These are phyloP conservation scores for Proterorhinus semilunaris DNA, from an alignment of 2,113 vertebrate species.

Conservation along the genomic window DNA sequence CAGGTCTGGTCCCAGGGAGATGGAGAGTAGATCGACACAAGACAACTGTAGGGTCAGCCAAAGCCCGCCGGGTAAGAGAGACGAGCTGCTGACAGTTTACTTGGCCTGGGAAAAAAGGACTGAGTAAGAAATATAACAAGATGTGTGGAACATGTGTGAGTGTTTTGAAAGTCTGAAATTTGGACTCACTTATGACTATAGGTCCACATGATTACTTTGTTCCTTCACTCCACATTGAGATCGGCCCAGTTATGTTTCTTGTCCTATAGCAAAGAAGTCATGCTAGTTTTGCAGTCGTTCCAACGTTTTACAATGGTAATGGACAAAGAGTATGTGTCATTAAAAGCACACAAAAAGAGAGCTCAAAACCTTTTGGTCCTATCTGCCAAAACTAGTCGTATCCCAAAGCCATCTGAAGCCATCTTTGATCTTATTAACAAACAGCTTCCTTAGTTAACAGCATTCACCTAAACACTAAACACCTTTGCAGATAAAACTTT, in stretches of 20 bases:
- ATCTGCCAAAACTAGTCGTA: not conserved
- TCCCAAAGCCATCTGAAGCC: no score
- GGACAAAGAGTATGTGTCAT: not conserved
- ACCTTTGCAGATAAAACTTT: no score
- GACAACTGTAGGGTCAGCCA: constrained; percentile 65
- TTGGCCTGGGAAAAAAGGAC: constrained; percentile 60
- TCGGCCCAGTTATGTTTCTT: constrained; percentile 62
- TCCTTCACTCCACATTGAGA: constrained; percentile 56
- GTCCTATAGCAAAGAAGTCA: constrained; percentile 42
- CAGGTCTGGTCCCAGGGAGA: constrained; percentile 61
- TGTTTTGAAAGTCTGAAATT: not conserved
- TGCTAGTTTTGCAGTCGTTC: not conserved
- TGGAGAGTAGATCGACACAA: constrained; percentile 59
- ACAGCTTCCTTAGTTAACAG: no score
- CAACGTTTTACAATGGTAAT: not conserved
- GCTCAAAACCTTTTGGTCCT: no score
- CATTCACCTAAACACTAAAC: no score
- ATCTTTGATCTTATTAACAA: no score
- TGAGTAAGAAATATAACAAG: not conserved
- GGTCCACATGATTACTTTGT: constrained; percentile 14
- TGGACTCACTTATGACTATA: constrained; percentile 61
- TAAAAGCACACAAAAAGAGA: not conserved
- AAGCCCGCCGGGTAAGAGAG: constrained; percentile 38
- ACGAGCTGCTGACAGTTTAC: constrained; percentile 62
- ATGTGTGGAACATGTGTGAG: not conserved